Base-by-base conservation (phyloP, 1,140 invertebrate species). In the Zaprionus tsacasi region DNA sequence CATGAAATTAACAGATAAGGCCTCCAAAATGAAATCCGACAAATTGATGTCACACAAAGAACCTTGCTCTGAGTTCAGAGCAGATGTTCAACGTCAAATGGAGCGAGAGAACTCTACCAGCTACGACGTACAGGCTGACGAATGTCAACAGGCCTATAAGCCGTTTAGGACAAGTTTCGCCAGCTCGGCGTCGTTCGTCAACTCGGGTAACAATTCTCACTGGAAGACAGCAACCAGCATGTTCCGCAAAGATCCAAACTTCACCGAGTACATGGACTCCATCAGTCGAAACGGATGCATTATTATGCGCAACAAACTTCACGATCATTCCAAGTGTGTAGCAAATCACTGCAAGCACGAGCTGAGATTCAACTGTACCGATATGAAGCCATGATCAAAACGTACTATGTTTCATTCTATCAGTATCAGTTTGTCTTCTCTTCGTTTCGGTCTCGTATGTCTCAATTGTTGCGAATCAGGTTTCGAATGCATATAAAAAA, bases 221-320 rank as follows among this genome's bases (percentile, higher is more conserved):
- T 92, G 91, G 91, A 86, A 68, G 50, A 54, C 83, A 1, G 59
- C 82, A 3, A 40, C 73, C 1, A 87, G 73, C 30, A 79, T 86
- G 3, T 91, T 89, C 63, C 66, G 82, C 1, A 92, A 92, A 17
- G 33, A 60, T 50, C 79, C 87, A 0, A 89, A 78, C 57, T 91
- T 92, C 27, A 80, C 81, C 15, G 91, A 92, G 55, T 92, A 92
- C 27, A 92, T 92, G 90, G 91, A 92, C 57, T 91, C 91, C 13
- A 92, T 92, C 6, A 91, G 87, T 27, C 85, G 83, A 15, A 92
- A 91, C 13, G 91, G 91, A 13, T 92, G 91, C 70, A 77, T 92
- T 3, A 91, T 92, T 11, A 91, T 88, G 74, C 83, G 87, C 25
- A 92, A 92, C 68, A 90, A 89, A 13, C 63, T 92, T 27, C 91